phyloP scores from a whole-genome alignment of 2,888 invertebrate genomes.

The Drosophila demipolita region DNA sequence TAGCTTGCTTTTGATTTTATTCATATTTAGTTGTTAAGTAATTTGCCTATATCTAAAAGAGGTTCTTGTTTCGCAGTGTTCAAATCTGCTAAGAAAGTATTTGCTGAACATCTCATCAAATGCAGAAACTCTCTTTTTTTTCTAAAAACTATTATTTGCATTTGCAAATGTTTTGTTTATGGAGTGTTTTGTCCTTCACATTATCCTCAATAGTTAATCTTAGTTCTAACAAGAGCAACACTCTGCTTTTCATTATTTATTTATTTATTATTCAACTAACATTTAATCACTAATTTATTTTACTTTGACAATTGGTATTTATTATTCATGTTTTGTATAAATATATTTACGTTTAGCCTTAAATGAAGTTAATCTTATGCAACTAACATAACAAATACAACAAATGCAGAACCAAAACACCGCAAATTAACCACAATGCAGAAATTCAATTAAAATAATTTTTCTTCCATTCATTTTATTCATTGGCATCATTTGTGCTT shows the following conservation, averaged over 20 bases:
- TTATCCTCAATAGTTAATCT: constrained; percentile 51
- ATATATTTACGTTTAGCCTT: constrained; percentile 50
- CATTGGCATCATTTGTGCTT: constrained; percentile 53
- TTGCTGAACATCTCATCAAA: constrained; percentile 21
- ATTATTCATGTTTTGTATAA: constrained; percentile 36
- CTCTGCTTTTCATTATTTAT: constrained; percentile 22
- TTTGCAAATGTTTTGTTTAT: neutral
- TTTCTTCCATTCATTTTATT: constrained; percentile 46
- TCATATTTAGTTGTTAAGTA: constrained; percentile 17
- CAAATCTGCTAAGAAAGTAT: constrained; percentile 24
- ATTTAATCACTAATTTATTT: constrained; percentile 56
- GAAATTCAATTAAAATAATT: constrained; percentile 64
- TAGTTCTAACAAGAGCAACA: constrained; percentile 16
- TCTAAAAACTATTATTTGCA: constrained; percentile 10
- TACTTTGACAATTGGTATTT: constrained; percentile 40
- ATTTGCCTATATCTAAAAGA: constrained; percentile 34
- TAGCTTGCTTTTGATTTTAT: constrained; percentile 48
- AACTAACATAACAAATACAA: constrained; percentile 43
- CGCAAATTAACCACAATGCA: constrained; percentile 60
- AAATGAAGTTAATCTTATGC: constrained; percentile 56
- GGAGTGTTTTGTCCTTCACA: constrained; percentile 28
- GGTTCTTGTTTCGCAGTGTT: constrained; percentile 38
- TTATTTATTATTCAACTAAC: constrained; percentile 61
- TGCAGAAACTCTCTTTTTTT: constrained; percentile 22
- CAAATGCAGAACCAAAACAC: constrained; percentile 35